These are phyloP conservation scores for Heptranchias perlo DNA, from an alignment of 2,113 vertebrate genomes.

Conservation along the genomic window DNA sequence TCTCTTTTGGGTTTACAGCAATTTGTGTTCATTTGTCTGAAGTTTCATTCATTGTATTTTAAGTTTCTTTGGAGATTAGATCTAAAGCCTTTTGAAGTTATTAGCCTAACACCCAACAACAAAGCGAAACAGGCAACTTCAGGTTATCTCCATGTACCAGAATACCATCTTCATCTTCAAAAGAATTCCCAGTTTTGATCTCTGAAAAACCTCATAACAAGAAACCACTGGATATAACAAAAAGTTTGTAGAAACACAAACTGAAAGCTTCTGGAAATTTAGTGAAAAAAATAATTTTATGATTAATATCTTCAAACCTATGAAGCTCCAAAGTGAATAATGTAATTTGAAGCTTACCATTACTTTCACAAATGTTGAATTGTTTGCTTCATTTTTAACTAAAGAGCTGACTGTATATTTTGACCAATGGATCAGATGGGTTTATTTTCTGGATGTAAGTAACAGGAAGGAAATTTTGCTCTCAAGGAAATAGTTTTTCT, in stretches of 20 bases:
- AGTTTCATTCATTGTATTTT: not conserved
- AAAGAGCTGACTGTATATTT: not conserved
- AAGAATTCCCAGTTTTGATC: not conserved
- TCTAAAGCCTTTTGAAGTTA: not conserved
- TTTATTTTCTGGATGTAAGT: too few relatives aligned
- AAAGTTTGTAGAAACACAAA: not conserved
- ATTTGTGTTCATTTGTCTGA: not conserved
- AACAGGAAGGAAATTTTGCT: too few relatives aligned
- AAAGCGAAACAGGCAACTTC: not conserved
- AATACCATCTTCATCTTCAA: not conserved
- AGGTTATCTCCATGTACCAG: not conserved
- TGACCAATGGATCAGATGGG: too few relatives aligned
- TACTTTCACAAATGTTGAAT: not conserved
- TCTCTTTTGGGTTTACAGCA: not conserved
- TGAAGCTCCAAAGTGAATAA: not conserved
- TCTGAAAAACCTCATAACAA: not conserved
- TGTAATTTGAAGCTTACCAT: not conserved
- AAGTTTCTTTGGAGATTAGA: not conserved
- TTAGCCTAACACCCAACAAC: not conserved
- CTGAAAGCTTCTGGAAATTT: not conserved
- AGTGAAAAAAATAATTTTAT: not conserved
- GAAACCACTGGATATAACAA: not conserved
- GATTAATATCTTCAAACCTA: not conserved
- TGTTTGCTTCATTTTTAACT: not conserved
- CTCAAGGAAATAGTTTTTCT: too few relatives aligned